Evolutionary conservation across 2,888 invertebrate genomes (phyloP).

Genomic region (Hyposoter didymator): DNA sequence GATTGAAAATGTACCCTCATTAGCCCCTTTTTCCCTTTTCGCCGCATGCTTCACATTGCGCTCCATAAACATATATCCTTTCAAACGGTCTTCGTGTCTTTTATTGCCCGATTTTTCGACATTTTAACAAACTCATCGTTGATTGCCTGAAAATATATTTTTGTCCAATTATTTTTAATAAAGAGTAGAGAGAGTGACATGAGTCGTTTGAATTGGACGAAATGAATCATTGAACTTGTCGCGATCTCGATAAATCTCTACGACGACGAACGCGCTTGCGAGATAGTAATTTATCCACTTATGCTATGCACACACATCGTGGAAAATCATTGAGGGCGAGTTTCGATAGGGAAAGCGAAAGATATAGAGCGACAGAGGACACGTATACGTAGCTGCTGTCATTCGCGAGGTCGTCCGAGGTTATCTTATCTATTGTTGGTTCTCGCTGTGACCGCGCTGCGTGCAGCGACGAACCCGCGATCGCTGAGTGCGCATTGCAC

Average conservation of each 20-base stretch:
- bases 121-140: no score
- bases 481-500: slow-evolving; percentile 31
- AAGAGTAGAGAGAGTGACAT: no score
- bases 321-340: slow-evolving; percentile 29
- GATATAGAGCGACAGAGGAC: not conserved
- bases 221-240: slow-evolving; percentile 2
- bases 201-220: no score
- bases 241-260: no score
- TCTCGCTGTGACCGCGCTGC: slow-evolving; percentile 37
- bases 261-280: not conserved
- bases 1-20: no score
- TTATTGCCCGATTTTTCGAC: no score
- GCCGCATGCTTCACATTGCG: no score
- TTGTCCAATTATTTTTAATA: no score
- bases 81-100: no score
- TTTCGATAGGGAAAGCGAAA: not conserved
- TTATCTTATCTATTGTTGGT: slow-evolving; percentile 64
- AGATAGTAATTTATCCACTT: slow-evolving; percentile 15
- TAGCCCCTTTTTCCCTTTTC: no score
- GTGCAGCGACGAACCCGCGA: slow-evolving; percentile 51
- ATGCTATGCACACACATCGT: slow-evolving; percentile 18
- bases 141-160: no score
- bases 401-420: slow-evolving; percentile 60
- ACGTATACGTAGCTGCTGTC: slow-evolving; percentile 32
- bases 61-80: no score